Base-by-base conservation (phyloP, 1,140 invertebrate species). In the roundworm (Caenorhabditis elegans) region DNA sequence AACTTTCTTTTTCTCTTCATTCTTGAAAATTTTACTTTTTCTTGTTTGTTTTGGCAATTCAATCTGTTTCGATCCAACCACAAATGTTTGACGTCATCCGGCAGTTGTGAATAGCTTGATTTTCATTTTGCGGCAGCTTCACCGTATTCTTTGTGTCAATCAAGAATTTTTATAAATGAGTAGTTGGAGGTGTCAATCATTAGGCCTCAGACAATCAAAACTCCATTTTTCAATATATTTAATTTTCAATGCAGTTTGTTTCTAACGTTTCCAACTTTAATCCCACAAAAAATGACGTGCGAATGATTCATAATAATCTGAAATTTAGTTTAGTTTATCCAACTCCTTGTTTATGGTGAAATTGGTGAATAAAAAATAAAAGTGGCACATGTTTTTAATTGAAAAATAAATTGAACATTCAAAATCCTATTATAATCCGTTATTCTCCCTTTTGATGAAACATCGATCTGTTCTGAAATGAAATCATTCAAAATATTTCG, bases 21-120 rank as follows among this genome's bases (percentile, higher is more conserved):
- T 39, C 10, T 22, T 5, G n/a, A n/a, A 55, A 17, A 39, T 15
- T 70, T 34, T 22, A 10, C 5, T 19, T 6, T 34, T 65, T 39
- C n/a, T 39, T 70, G n/a, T 70, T 70, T 70, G 60, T 39, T 70
- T 70, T 70, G 60, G 60, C 60, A 70, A 39, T 17, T 39, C 34
- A 3, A 70, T 19, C 60, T 24, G 60, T 70, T 70, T 70, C 28
- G n/a, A 31, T 28, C 26, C 22, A 53, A 53, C 26, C 22, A 51
- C 5, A n/a, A 48, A 48, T n/a, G n/a, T n/a, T n/a, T n/a, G n/a
- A n/a, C n/a, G n/a, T n/a, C n/a, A n/a, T n/a, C n/a, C n/a, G n/a
- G n/a, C n/a, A n/a, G n/a, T n/a, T n/a, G n/a, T n/a, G n/a, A n/a
- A n/a, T n/a, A n/a, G n/a, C n/a, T n/a, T n/a, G n/a, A n/a, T n/a